Conservation (phyloP, 2,113 vertebrate species). For the western clawed frog (Xenopus tropicalis) region DNA sequence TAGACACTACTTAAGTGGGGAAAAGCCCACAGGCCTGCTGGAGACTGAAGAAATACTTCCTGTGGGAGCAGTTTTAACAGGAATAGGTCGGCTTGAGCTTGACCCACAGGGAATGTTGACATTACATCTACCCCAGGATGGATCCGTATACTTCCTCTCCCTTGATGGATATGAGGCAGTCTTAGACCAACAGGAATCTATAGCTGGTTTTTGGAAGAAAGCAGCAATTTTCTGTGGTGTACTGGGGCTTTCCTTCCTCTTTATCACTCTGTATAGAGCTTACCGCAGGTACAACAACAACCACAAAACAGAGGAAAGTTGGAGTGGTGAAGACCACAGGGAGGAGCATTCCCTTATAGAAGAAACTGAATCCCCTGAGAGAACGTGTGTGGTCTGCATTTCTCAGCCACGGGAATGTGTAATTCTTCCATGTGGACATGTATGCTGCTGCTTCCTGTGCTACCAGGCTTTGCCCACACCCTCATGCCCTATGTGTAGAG, state of each 20-base stretch:
- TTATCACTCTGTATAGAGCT: constrained; percentile 62
- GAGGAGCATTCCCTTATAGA: constrained; percentile 35
- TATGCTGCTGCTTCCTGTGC: constrained; percentile 82
- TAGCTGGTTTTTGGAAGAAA: constrained; percentile 62
- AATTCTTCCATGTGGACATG: constrained; percentile 76
- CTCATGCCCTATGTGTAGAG: constrained; percentile 78
- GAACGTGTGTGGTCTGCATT: constrained; percentile 72
- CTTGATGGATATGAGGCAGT: constrained; percentile 70
- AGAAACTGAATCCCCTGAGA: constrained; percentile 16
- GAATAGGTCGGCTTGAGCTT: constrained; percentile 73
- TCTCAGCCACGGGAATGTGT: constrained; percentile 67
- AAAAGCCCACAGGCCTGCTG: constrained; percentile 82
- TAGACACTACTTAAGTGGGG: constrained; percentile 77
- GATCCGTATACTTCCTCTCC: constrained; percentile 70
- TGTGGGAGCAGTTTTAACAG: constrained; percentile 73
- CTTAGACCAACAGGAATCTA: constrained; percentile 57
- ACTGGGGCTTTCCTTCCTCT: constrained; percentile 54
- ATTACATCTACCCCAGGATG: constrained; percentile 67
- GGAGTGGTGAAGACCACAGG: constrained; percentile 52
- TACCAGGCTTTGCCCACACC: constrained; percentile 69
- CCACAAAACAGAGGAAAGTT: constrained; percentile 52
- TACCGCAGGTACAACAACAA: constrained; percentile 52
- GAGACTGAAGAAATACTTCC: constrained; percentile 85
- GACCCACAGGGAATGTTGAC: constrained; percentile 67
- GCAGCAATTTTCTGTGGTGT: constrained; percentile 54